Evolutionary conservation across 2,113 vertebrate genomes (phyloP).

Genomic region (Acrocephalus arundinaceus): DNA sequence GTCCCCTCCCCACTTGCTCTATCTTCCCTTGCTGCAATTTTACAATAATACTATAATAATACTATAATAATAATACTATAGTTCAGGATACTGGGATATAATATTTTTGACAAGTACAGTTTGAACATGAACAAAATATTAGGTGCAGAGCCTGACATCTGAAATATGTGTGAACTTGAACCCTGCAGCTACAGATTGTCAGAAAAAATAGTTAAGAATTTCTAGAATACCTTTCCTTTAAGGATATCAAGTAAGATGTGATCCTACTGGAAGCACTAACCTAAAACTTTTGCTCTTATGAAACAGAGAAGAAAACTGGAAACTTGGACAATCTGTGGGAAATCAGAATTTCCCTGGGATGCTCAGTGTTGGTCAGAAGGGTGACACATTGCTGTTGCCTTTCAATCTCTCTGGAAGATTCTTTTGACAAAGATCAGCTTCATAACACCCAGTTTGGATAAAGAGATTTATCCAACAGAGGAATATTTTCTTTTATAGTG

Average conservation of each 20-base stretch:
- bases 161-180: not conserved
- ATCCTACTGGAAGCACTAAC: not conserved
- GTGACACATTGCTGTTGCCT: not conserved
- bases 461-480: not conserved
- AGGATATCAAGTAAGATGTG: not conserved
- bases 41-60: not conserved
- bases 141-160: not conserved
- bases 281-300: not conserved
- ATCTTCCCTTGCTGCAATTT: not conserved
- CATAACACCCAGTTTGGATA: not conserved
- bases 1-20: not conserved
- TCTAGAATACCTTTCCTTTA: not conserved
- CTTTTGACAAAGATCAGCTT: not conserved
- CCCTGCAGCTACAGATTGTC: not conserved
- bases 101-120: not conserved
- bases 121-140: not conserved
- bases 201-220: not conserved
- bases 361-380: not conserved
- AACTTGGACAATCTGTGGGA: not conserved
- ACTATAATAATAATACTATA: not conserved
- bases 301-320: not conserved
- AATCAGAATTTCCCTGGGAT: not conserved
- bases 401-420: not conserved
- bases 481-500: not conserved
- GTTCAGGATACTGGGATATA: not conserved